These are phyloP conservation scores for Archips xylosteana DNA, from an alignment of 2,888 invertebrate species.

Conservation along the genomic window DNA sequence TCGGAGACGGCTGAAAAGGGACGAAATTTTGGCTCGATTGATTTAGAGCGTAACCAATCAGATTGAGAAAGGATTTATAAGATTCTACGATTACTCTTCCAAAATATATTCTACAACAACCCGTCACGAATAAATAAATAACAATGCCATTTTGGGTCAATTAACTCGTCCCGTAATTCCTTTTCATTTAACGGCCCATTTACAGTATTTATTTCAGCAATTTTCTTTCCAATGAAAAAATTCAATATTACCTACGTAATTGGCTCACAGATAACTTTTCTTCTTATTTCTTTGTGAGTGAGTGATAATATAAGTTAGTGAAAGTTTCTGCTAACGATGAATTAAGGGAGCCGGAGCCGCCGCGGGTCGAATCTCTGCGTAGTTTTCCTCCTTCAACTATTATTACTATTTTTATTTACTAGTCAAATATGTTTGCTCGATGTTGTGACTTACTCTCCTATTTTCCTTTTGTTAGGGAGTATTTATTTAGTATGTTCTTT, in stretches of 20 bases:
- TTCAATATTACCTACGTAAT: constrained; percentile 54
- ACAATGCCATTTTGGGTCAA: constrained; percentile 6
- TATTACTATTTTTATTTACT: constrained; percentile 53
- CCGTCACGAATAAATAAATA: not conserved
- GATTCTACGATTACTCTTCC: not conserved
- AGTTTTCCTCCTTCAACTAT: constrained; percentile 46
- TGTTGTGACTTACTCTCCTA: constrained; percentile 33
- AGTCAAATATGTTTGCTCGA: constrained; percentile 44
- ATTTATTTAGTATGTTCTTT: constrained; percentile 28
- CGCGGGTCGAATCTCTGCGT: constrained; percentile 45
- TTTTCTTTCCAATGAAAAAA: constrained; percentile 27
- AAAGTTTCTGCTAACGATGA: constrained; percentile 59
- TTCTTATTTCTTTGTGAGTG: constrained; percentile 50
- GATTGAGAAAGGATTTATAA: constrained; percentile 15
- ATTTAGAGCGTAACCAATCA: constrained; percentile 33
- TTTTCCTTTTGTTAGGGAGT: constrained; percentile 18
- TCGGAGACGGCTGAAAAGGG: constrained; percentile 11
- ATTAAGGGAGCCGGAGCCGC: constrained; percentile 49
- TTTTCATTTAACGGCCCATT: constrained; percentile 12
- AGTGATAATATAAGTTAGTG: constrained; percentile 58
- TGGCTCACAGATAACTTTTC: constrained; percentile 54
- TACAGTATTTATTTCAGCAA: constrained; percentile 3
- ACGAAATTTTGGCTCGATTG: constrained; percentile 28
- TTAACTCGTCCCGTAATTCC: constrained; percentile 14
- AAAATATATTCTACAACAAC: not conserved